Percentiles rank a stretch among this genome's conserved stretches.
phyloP scores from a whole-genome alignment of 2,113 vertebrate genomes.

The Petromus typicus region DNA sequence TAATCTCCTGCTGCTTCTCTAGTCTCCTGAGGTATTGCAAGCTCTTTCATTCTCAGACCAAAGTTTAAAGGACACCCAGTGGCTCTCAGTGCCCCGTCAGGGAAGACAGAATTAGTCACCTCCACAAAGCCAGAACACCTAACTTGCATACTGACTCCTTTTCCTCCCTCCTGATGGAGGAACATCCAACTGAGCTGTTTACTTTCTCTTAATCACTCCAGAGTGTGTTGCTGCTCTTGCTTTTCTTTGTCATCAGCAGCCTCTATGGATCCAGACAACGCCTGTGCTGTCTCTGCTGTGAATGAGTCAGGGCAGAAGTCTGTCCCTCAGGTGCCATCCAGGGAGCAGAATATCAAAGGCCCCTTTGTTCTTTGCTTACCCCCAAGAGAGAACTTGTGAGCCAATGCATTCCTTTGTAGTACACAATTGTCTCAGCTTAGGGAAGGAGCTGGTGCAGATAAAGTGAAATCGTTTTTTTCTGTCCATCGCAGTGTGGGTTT shows the following conservation, averaged over 20 bases:
- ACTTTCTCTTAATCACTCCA: not conserved
- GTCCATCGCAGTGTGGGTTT: not conserved
- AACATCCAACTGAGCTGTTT: no score
- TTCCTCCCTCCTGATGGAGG: not conserved
- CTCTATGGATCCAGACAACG: no score
- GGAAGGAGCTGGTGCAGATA: not conserved
- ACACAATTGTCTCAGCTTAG: not conserved
- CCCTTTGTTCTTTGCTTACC: not conserved
- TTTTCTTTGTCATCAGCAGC: not conserved
- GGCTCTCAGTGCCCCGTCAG: not conserved
- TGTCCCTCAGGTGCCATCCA: not conserved
- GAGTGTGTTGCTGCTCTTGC: not conserved
- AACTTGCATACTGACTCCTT: fast-evolving
- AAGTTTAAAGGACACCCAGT: not conserved
- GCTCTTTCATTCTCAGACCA: not conserved
- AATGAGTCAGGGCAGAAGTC: not conserved
- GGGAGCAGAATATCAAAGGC: not conserved
- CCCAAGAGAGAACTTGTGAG: not conserved
- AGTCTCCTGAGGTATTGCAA: not conserved
- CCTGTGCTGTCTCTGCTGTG: not conserved
- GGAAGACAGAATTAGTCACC: not conserved
- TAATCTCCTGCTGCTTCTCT: not conserved
- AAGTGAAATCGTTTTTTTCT: not conserved
- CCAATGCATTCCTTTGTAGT: not conserved
- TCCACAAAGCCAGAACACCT: not conserved